Base-by-base conservation (phyloP, 2,797 vertebrate species). In the Schizopygopsis malacanthus region DNA sequence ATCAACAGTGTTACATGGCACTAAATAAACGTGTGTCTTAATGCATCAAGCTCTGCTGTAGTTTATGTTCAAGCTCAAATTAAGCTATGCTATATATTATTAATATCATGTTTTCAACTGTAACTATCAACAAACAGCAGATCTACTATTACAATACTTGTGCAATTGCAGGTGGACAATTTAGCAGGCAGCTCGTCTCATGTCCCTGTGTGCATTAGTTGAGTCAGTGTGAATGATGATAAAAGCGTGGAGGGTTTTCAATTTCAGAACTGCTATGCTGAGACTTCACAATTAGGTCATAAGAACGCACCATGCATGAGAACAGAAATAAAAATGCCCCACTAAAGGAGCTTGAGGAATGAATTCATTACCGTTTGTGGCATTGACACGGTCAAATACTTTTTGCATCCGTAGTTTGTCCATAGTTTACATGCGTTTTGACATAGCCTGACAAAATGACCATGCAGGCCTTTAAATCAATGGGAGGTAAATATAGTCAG, bases 271-370 rank as follows among this genome's bases (percentile, higher is more conserved):
- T 37, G 81, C 81, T 50, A 83, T 83, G 81, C 81, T 61, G 41
- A n/a, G 81, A 83, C 81, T 83, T 83, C 81, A 75, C 81, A 83
- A 83, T 83, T 75, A 83, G 81, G 81, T 75, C 81, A 83, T 63
- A 83, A 83, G 81, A 83, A 83, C 41, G 52, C 71, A 61, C 41
- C 16, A 61, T 70, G 71, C 81, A 50, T 83, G 70, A 75, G 81
- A 83, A 83, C 70, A 50, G 70, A 70, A 83, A 83, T 83, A 83
- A 83, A 33, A 83, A 41, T 86, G 25, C 59, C 50, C 65, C 79
- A 6, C 28, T 25, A 56, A 13, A 87, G 50, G 77, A 69, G 16
- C 47, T 33, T 86, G 89, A 77, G 67, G 69, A 85, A 80, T 80
- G 39, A 71, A 73, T 85, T 61, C 10, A 81, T 79, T 85, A 61